phyloP scores from a whole-genome alignment of 2,888 invertebrate genomes.

The Oscheius onirici region DNA sequence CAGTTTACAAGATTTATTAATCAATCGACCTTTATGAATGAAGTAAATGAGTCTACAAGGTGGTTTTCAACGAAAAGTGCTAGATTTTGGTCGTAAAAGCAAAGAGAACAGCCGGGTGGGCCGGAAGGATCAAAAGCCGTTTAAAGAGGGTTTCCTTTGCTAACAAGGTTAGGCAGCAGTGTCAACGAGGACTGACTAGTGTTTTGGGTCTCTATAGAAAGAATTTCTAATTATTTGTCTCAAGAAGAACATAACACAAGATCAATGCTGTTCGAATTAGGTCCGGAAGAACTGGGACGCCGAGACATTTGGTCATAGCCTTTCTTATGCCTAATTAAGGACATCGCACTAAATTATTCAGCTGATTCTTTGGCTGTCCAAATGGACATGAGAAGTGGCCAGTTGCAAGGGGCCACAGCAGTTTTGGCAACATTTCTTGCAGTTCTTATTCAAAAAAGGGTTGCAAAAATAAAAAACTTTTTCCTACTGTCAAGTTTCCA shows the following conservation, averaged over 20 bases:
- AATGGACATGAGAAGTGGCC: neutral
- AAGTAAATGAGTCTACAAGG: no score
- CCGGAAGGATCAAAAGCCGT: slow-evolving; percentile 6
- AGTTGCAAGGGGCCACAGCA: no score
- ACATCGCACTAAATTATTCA: slow-evolving; percentile 24
- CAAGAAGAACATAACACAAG: slow-evolving; percentile 5
- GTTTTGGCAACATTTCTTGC: no score
- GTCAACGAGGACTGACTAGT: neutral
- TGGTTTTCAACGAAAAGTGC: neutral
- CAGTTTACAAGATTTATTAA: no score
- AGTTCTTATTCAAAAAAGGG: no score
- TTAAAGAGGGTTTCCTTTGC: slow-evolving; percentile 2
- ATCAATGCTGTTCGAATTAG: slow-evolving; percentile 27
- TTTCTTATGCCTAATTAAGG: slow-evolving; percentile 33
- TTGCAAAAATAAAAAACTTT: no score
- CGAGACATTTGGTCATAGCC: slow-evolving; percentile 3
- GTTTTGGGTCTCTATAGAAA: no score
- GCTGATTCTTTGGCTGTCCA: slow-evolving; percentile 8
- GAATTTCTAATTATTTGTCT: no score
- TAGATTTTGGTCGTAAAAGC: neutral
- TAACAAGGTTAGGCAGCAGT: slow-evolving; percentile 5
- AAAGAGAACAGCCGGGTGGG: neutral
- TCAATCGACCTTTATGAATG: no score
- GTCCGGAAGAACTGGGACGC: slow-evolving; percentile 23
- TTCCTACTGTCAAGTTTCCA: no score